Conservation (phyloP, 2,113 vertebrate genomes). For the Dendrocopos noguchii region DNA sequence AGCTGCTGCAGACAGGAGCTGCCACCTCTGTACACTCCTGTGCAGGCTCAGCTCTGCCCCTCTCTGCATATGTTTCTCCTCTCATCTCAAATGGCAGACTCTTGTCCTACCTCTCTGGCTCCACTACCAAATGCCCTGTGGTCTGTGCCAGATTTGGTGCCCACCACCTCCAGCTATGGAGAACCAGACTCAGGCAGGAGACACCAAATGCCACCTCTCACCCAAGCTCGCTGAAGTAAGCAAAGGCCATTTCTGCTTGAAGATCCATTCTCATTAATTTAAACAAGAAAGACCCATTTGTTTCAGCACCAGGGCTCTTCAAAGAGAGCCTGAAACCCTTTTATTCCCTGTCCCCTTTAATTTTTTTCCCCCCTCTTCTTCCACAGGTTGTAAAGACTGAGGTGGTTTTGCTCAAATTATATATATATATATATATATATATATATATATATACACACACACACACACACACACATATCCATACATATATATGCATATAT, state of each 20-base stretch:
- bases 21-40: not conserved
- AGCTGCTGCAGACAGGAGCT: not conserved
- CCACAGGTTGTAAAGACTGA: not conserved
- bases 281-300: not conserved
- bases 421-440: too few relatives aligned
- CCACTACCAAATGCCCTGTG: rapidly evolving
- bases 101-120: not conserved
- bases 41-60: not conserved
- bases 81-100: not conserved
- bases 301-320: not conserved
- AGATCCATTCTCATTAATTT: not conserved
- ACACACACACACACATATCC: too few relatives aligned
- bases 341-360: not conserved
- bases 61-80: not conserved
- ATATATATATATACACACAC: too few relatives aligned
- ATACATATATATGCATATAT: too few relatives aligned
- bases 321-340: not conserved
- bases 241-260: not conserved
- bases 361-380: not conserved
- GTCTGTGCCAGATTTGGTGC: not conserved
- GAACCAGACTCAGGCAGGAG: not conserved
- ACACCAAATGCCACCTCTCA: not conserved
- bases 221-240: not conserved
- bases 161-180: rapidly evolving
- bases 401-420: not conserved